Base-by-base conservation (phyloP, 2,113 vertebrate species). In the Nicator chloris region DNA sequence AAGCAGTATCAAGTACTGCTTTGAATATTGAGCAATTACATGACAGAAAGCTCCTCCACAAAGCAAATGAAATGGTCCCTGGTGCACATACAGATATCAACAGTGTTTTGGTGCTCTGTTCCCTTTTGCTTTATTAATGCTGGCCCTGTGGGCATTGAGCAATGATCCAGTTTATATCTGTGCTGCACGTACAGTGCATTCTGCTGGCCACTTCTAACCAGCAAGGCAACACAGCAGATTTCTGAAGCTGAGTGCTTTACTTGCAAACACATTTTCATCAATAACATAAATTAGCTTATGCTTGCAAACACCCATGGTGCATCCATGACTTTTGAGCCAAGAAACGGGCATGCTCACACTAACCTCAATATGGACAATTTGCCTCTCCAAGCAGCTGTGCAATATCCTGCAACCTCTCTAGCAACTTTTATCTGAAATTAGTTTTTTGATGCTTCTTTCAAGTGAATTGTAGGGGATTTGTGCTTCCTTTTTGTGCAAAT, bases 51-150 rank as follows among this genome's bases (percentile, higher is more conserved):
- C 51, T 78, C n/a, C 16, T 89, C 65, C 42, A 73, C 13, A 30
- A 91, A 88, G 73, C 93, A 78, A 91, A 30, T 83, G 65, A 88
- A 92, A 70, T 8, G n/a, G 63, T 93, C 89, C 89, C 83, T 88
- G 94, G 69, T 95, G 76, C 77, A 61, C 65, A 47, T n/a, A 49
- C 33, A 80, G 59, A 77, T 95, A 86, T 82, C 73, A 88, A 35
- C 63, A 89, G 60, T 53, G 82, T 51, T 95, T 87, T 92, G 92
- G 88, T 92, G 68, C 61, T 72, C 82, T 87, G 60, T 91, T 95
- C 64, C 86, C 90, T 96, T 96, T 95, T 75, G 64, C 93, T 94
- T 95, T 95, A 71, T 90, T 96, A 95, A 90, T 37, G 51, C 82
- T 76, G 82, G 83, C 68, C 91, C 88, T 88, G 56, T 76, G 87